Percentiles rank a stretch among this genome's conserved stretches.
These are phyloP conservation scores for Palythoa caribaeorum DNA, from an alignment of 92 coral and sea anemone genomes.

Conservation along the genomic window DNA sequence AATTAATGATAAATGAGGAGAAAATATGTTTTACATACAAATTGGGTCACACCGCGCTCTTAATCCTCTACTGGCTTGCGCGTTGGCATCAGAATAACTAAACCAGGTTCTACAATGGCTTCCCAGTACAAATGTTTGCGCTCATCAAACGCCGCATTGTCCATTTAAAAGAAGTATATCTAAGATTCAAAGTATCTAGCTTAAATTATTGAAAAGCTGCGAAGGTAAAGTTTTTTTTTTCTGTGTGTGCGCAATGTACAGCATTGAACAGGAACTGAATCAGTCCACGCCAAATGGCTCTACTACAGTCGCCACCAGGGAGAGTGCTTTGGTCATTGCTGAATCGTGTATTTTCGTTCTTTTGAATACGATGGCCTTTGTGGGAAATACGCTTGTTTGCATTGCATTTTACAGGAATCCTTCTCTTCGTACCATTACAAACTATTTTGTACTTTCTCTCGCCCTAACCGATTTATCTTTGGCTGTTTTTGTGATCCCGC, in stretches of 20 bases:
- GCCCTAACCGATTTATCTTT: slow-evolving; percentile 17
- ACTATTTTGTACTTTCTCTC: slow-evolving; percentile 28
- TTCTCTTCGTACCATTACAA: slow-evolving; percentile 25
- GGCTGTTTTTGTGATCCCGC: slow-evolving; percentile 39
- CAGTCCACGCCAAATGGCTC: not conserved
- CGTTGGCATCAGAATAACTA: not conserved
- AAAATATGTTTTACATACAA: not conserved
- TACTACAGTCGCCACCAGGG: not conserved
- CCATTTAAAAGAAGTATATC: too few species aligned
- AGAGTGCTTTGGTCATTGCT: slow-evolving; percentile 4
- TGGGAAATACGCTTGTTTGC: slow-evolving; percentile 27
- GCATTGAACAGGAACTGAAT: not conserved
- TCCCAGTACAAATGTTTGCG: not conserved
- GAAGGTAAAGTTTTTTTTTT: not conserved
- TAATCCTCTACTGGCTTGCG: not conserved
- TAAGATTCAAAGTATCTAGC: too few species aligned
- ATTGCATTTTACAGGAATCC: slow-evolving; percentile 29
- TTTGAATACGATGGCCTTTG: slow-evolving; percentile 2
- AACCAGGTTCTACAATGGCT: not conserved
- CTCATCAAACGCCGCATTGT: not conserved
- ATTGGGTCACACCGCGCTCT: not conserved
- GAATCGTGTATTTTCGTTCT: slow-evolving; percentile 27
- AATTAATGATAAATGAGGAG: slow-evolving; percentile 16
- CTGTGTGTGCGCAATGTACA: not conserved
- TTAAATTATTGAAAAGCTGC: not conserved